Conservation (phyloP, 2,797 vertebrate genomes). For the Avahi laniger region DNA sequence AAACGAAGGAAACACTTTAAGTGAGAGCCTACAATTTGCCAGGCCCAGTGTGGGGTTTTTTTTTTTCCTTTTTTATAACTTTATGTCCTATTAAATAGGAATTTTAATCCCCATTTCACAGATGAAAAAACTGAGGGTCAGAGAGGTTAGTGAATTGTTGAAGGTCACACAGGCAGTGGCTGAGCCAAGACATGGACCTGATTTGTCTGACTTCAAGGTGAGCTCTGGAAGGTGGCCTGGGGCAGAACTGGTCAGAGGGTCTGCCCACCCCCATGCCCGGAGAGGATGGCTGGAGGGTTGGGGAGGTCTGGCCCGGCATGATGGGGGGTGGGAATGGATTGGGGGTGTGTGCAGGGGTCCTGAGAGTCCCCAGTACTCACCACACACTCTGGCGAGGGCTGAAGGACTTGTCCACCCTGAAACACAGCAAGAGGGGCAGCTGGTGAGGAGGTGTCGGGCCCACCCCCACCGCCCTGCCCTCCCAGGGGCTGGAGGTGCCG, state of each 20-base stretch:
- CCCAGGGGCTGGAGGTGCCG: neutral
- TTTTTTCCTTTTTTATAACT: neutral
- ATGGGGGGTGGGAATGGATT: neutral
- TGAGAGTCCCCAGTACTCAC: conserved; percentile 78
- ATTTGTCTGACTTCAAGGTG: neutral
- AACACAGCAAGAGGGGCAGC: conserved; percentile 79
- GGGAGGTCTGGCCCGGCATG: neutral
- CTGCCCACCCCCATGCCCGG: neutral
- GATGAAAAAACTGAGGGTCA: neutral
- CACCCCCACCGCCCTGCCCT: too few relatives aligned
- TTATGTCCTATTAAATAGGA: neutral
- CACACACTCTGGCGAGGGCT: conserved; percentile 82
- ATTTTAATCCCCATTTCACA: neutral
- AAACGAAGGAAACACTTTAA: neutral
- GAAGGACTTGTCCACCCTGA: conserved; percentile 89
- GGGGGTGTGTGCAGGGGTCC: neutral
- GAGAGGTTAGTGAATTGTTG: neutral
- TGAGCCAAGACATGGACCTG: neutral
- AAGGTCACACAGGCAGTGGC: neutral
- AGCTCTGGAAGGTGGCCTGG: neutral
- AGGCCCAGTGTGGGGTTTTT: too few relatives aligned
- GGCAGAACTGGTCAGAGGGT: neutral
- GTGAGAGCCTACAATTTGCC: neutral
- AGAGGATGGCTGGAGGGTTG: neutral
- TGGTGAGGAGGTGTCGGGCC: neutral